phyloP scores from a whole-genome alignment of 2,888 invertebrate species.

The Campaea margaritaria region DNA sequence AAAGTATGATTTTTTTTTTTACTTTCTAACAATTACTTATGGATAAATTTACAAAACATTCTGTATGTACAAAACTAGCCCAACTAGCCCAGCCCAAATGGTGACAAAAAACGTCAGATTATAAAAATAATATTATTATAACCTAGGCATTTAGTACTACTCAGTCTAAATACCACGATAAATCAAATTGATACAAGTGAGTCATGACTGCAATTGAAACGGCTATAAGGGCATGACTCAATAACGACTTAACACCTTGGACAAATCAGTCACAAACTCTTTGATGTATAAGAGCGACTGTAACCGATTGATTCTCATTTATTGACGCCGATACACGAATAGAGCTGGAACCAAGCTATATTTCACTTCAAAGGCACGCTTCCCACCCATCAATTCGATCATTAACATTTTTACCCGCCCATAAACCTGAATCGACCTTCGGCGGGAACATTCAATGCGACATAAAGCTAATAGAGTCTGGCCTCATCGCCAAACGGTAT shows the following conservation, averaged over 20 bases:
- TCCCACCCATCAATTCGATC: constrained; percentile 44
- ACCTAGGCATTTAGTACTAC: too few relatives aligned
- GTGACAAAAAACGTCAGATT: too few relatives aligned
- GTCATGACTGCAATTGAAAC: constrained; percentile 1
- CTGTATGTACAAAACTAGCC: too few relatives aligned
- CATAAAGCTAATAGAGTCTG: constrained; percentile 60
- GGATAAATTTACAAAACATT: too few relatives aligned
- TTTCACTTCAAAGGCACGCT: constrained; percentile 39
- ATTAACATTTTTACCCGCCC: constrained; percentile 50
- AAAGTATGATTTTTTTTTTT: too few relatives aligned
- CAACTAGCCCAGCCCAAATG: too few relatives aligned
- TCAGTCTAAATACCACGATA: constrained; percentile 4
- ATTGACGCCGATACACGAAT: not conserved
- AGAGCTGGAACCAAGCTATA: constrained; percentile 4
- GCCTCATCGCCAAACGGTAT: constrained; percentile 76
- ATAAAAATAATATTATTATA: too few relatives aligned
- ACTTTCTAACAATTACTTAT: too few relatives aligned
- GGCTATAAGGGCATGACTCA: constrained; percentile 18
- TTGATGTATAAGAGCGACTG: constrained; percentile 13
- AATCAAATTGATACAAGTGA: constrained; percentile 20
- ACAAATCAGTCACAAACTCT: constrained; percentile 12
- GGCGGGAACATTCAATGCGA: constrained; percentile 59
- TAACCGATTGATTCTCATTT: constrained; percentile 1
- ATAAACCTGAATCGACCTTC: constrained; percentile 52
- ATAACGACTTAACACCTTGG: constrained; percentile 22